Base-by-base conservation (phyloP, 1,140 invertebrate species). In the Eupeodes corollae region DNA sequence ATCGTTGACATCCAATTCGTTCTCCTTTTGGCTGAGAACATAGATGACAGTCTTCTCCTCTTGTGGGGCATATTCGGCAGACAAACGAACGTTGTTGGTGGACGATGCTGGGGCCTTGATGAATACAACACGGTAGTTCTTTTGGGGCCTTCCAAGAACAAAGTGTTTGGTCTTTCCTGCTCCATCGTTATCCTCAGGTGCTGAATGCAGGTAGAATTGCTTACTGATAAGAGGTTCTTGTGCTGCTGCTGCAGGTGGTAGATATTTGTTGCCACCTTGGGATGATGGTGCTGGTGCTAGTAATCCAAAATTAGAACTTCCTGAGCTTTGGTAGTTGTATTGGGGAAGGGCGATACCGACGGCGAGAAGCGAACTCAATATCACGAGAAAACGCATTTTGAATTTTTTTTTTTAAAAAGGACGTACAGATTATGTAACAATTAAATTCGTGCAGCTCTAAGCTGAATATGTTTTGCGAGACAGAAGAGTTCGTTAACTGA, bases 31-130 rank as follows among this genome's bases (percentile, higher is more conserved):
- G 33, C 85, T 83, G 46, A 89, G 71, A 14, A 89, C 86, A 68
- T 90, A 89, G 53, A 89, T 86, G 50, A 88, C 77, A 21, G 86
- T 90, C 68, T 89, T 89, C 64, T 88, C 83, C 70, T 89, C 86
- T 50, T 83, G 63, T 16, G 63, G 63, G 0, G 63, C 63, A 47
- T 61, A 66, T 34, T 66, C 63, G 21, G 63, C 63, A 15, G 63
- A 66, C 11, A 61, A 61, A 42, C 63, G 65, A 0, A 60, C 57
- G 32, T 66, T 64, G 78, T 58, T 75, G 75, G 44, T 81, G 73
- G 49, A 84, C 77, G 81, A 78, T 43, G 79, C 77, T 18, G 86
- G 85, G 14, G 86, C 83, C 75, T 87, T 87, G 68, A 88, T 87
- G 79, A 88, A 88, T 58, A 90, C 86, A 55, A 88, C 88, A 57